Percentiles rank a stretch among this genome's conserved stretches.
phyloP scores from a whole-genome alignment of 92 coral and sea anemone species.

The Palythoa caribaeorum region DNA sequence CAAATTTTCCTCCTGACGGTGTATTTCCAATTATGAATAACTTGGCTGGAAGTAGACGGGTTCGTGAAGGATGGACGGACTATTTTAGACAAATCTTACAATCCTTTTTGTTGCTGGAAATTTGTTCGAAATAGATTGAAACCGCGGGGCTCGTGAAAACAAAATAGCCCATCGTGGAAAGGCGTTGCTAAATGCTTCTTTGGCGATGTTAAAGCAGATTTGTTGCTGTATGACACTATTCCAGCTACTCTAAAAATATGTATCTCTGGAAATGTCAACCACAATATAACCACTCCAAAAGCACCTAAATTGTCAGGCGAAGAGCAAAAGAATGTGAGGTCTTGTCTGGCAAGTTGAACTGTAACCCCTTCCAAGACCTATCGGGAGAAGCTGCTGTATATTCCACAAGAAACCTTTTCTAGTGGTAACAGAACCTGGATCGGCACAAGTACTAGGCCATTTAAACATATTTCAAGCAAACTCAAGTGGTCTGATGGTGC shows the following conservation, averaged over 20 bases:
- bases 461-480: slow-evolving; percentile 21
- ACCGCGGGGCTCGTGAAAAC: slow-evolving; percentile 15
- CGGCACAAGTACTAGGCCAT: slow-evolving; percentile 13
- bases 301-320: slow-evolving; percentile 13
- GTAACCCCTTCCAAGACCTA: slow-evolving; percentile 19
- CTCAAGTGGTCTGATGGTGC: background rate
- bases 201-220: slow-evolving; percentile 18
- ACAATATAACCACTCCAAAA: slow-evolving; percentile 30
- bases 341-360: background rate
- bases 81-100: slow-evolving; percentile 28
- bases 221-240: slow-evolving; percentile 9
- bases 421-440: slow-evolving; percentile 44
- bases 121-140: slow-evolving; percentile 40
- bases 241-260: slow-evolving; percentile 7
- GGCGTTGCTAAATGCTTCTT: slow-evolving; percentile 43
- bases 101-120: slow-evolving; percentile 44
- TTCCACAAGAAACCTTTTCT: slow-evolving; percentile 7
- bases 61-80: slow-evolving; percentile 21
- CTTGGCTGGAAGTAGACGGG: background rate
- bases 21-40: background rate
- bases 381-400: slow-evolving; percentile 8
- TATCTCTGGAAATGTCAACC: slow-evolving; percentile 33
- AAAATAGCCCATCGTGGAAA: slow-evolving; percentile 29
- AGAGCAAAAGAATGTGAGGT: background rate
- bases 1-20: slow-evolving; percentile 29